Evolutionary conservation across 2,797 vertebrate species (phyloP).

Genomic region (Crax fasciolata): DNA sequence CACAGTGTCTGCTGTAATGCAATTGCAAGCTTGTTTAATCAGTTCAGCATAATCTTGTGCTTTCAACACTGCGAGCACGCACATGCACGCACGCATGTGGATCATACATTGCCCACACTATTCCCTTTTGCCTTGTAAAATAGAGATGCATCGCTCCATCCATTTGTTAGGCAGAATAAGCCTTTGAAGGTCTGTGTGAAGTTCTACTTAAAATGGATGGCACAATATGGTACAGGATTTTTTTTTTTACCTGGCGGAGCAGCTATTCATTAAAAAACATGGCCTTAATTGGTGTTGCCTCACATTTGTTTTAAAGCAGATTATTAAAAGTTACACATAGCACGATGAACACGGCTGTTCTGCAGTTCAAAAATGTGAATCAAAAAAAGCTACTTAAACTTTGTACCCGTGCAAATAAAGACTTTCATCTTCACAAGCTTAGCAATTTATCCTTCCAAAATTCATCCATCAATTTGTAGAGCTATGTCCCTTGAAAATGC

Average conservation of each 20-base stretch:
- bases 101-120: not conserved
- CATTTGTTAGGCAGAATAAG: conserved; percentile 10
- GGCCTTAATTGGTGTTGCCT: conserved; percentile 52
- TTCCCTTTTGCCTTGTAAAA: conserved; percentile 53
- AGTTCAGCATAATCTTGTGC: conserved; percentile 60
- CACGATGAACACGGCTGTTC: fast-evolving
- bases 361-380: not conserved
- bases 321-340: conserved; percentile 32
- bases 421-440: conserved; percentile 61
- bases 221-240: not conserved
- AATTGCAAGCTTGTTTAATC: conserved; percentile 60
- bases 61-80: not conserved
- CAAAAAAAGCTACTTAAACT: conserved; percentile 49
- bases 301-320: conserved; percentile 42
- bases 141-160: not conserved
- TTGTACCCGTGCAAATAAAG: conserved; percentile 47
- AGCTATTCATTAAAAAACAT: conserved; percentile 49
- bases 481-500: conserved; percentile 54
- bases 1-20: conserved; percentile 59
- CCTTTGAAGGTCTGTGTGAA: conserved; percentile 23
- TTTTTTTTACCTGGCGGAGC: conserved; percentile 41
- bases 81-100: not conserved
- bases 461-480: conserved; percentile 50
- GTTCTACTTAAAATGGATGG: conserved; percentile 58
- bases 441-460: conserved; percentile 39